Evolutionary conservation across 2,113 vertebrate genomes (phyloP), one percentile per base, ranked within the genome.

Genomic region (Ceyx margarethae): DNA sequence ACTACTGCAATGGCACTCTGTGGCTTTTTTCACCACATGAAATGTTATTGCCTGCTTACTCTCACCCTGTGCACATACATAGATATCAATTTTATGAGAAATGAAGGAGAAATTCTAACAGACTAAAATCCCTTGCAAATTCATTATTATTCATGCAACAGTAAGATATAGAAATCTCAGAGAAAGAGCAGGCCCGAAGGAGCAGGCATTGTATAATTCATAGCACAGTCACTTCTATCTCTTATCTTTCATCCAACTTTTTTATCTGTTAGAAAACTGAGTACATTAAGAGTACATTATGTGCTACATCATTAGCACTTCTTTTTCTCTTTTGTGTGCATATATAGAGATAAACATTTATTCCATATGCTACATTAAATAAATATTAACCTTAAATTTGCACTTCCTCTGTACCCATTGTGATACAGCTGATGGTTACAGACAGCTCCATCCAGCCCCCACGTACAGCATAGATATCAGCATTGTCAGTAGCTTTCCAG

Each of bases 31-130:
- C 58, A 68, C 18, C 19, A 15, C 15, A 8, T 17, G 26, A 64
- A 68, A 54, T 13, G 29, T 26, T 40, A 26, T 8, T 50, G 31
- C 48, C 53, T 81, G 29, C 60, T 89, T 56, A 28, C 35, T 65
- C 33, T 73, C 2, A 4, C 25, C 29, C 53, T 67, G 13, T 13
- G n/a, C 2, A 1, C 1, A 3, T 35, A 58, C 14, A 22, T 0
- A 66, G 42, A 11, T 74, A 33, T 66, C 43, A 40, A 85, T 76
- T 79, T 51, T 25, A 76, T 25, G 40, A 60, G 50, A 57, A 42
- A 60, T 15, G 13, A 51, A 53, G 40, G 72, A 81, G 35, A 51
- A 81, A 75, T 79, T 64, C 40, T 25, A 48, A 37, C 7, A 69
- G 50, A 23, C 21, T 23, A 48, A 69, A 31, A 5, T 31, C 7